Conservation (phyloP, 2,113 vertebrate species). For the Raphicerus campestris region DNA sequence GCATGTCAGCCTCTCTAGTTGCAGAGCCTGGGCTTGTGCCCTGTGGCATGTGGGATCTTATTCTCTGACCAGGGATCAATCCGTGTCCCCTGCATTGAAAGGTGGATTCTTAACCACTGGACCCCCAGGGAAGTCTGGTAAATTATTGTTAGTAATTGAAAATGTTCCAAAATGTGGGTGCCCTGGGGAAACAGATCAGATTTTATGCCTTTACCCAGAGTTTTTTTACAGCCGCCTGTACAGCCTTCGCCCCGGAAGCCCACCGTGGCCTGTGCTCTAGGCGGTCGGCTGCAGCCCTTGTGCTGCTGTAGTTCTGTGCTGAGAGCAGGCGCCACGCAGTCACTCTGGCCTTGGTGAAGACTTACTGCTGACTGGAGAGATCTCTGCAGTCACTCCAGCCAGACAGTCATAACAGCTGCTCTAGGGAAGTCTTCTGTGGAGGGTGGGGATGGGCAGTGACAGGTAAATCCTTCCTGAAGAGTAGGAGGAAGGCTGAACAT, state of each 20-base stretch:
- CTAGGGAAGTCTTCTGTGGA: not conserved
- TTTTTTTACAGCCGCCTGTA: not conserved
- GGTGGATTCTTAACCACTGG: not conserved
- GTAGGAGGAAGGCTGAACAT: not conserved
- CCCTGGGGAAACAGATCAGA: not conserved
- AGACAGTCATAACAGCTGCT: not conserved
- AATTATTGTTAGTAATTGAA: fast-evolving
- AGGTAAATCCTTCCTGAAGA: not conserved
- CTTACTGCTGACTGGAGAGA: not conserved
- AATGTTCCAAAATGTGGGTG: not conserved
- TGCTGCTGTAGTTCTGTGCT: too few relatives aligned
- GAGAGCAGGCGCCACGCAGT: not conserved
- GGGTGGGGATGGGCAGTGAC: not conserved
- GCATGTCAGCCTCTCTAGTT: not conserved
- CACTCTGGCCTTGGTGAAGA: not conserved
- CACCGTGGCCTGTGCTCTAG: fast-evolving
- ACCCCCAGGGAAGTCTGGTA: not conserved
- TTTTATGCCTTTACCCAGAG: not conserved
- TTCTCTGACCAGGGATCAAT: not conserved
- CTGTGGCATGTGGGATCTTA: not conserved
- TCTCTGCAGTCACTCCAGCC: not conserved
- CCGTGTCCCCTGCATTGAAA: not conserved
- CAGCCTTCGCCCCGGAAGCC: not conserved
- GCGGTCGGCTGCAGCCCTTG: fast-evolving
- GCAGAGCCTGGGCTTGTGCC: not conserved